Conservation (phyloP, 37 sponge, comb jelly and placozoan genomes). For the Theonella swinhoei region DNA sequence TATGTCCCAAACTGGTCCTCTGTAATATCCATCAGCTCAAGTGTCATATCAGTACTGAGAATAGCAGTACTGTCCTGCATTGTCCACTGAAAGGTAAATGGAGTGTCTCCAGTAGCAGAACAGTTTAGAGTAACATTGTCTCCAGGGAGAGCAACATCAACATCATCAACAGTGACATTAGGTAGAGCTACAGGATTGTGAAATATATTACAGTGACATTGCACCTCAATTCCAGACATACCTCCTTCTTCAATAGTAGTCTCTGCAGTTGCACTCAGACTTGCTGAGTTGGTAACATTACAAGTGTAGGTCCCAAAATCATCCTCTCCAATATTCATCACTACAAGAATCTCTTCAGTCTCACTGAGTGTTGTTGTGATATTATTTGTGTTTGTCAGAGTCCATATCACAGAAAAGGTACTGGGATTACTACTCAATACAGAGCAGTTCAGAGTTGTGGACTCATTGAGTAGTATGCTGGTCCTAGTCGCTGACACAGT, state of each 20-base stretch:
- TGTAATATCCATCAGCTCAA: background rate
- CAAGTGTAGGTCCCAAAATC: no score
- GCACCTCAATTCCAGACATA: background rate
- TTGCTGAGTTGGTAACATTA: conserved; percentile 8
- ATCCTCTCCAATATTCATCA: no score
- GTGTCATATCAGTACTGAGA: background rate
- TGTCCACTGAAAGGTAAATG: conserved; percentile 40
- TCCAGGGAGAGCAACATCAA: background rate
- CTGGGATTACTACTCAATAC: no score
- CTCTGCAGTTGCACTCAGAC: conserved; percentile 15
- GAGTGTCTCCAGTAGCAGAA: conserved; percentile 46
- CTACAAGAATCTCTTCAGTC: no score
- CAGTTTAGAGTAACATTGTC: conserved; percentile 28
- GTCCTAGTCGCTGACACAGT: no score
- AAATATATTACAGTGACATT: no score
- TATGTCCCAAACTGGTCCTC: background rate
- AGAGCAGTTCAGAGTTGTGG: no score
- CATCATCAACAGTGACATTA: background rate
- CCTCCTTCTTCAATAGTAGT: conserved; percentile 40
- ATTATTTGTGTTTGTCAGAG: no score
- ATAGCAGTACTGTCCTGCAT: background rate
- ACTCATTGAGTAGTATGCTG: no score
- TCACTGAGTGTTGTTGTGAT: no score
- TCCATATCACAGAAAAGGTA: no score
- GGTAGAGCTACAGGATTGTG: background rate